phyloP scores from a whole-genome alignment of 1,140 invertebrate genomes.

The Scylla paramamosain region DNA sequence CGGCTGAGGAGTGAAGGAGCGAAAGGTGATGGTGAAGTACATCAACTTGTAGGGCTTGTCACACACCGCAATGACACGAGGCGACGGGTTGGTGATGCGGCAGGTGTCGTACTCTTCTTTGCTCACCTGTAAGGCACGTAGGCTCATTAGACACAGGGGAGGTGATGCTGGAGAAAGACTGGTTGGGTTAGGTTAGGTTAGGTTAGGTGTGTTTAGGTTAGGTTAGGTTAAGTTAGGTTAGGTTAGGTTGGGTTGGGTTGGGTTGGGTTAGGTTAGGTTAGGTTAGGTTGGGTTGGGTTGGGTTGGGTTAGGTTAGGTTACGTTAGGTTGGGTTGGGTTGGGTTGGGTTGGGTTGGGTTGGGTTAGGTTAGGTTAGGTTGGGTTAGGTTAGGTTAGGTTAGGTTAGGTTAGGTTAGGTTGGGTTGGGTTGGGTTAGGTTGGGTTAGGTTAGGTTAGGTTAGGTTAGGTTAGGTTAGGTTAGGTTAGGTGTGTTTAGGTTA shows the following conservation, averaged over 20 bases:
- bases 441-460: constrained; percentile 5
- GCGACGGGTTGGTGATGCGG: constrained; percentile 95
- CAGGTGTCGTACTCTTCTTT: constrained; percentile 98
- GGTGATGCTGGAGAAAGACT: constrained; percentile 29
- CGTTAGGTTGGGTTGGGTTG: background rate
- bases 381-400: background rate
- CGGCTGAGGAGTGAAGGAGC: constrained; percentile 96
- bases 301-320: background rate
- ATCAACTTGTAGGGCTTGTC: constrained; percentile 96
- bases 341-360: background rate
- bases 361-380: background rate
- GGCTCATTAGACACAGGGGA: background rate
- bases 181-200: background rate
- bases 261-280: constrained; percentile 11
- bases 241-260: background rate
- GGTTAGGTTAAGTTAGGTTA: constrained; percentile 23
- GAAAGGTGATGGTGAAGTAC: constrained; percentile 98
- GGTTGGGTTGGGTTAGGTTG: background rate
- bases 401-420: constrained; percentile 4
- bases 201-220: background rate
- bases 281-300: background rate
- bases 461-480: background rate
- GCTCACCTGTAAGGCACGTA: constrained; percentile 84
- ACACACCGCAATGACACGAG: constrained; percentile 95
- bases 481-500: too few relatives aligned